phyloP scores from a whole-genome alignment of 2,888 invertebrate species.

The Parelbella ahira region DNA sequence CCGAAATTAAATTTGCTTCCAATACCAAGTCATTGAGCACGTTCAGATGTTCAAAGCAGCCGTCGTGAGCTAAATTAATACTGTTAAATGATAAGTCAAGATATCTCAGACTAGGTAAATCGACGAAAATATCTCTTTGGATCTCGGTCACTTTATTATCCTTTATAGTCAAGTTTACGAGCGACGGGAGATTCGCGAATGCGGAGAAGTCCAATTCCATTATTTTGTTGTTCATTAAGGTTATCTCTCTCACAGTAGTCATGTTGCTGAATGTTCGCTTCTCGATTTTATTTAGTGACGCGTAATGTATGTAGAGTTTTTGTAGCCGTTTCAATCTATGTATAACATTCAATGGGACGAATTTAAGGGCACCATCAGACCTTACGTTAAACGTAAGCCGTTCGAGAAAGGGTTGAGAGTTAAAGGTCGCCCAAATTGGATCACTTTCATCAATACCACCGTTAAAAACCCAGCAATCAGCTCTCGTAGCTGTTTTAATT shows the following conservation, averaged over 20 bases:
- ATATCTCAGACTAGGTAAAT: slow-evolving; percentile 85
- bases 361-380: slow-evolving; percentile 84
- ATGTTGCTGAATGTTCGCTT: slow-evolving; percentile 88
- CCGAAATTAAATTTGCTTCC: slow-evolving; percentile 87
- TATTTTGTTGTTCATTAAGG: slow-evolving; percentile 86
- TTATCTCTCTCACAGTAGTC: slow-evolving; percentile 84
- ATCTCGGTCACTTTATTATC: slow-evolving; percentile 89
- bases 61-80: slow-evolving; percentile 91
- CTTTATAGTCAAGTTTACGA: slow-evolving; percentile 86
- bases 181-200: slow-evolving; percentile 86
- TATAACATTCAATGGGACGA: slow-evolving; percentile 85
- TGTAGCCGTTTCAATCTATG: slow-evolving; percentile 83
- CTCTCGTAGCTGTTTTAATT: slow-evolving; percentile 82
- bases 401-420: slow-evolving; percentile 84
- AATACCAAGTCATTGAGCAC: slow-evolving; percentile 89
- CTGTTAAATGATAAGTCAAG: slow-evolving; percentile 93
- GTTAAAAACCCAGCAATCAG: slow-evolving; percentile 89
- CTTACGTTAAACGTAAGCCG: slow-evolving; percentile 86
- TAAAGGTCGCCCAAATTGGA: slow-evolving; percentile 86
- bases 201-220: slow-evolving; percentile 84
- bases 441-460: slow-evolving; percentile 84
- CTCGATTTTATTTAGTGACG: slow-evolving; percentile 84
- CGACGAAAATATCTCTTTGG: slow-evolving; percentile 87
- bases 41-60: slow-evolving; percentile 87
- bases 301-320: slow-evolving; percentile 86